A percentile compares a stretch with the other conserved stretches of the same genome.
phyloP scores from a whole-genome alignment of 2,888 invertebrate species.

The Steinernema hermaphroditum region DNA sequence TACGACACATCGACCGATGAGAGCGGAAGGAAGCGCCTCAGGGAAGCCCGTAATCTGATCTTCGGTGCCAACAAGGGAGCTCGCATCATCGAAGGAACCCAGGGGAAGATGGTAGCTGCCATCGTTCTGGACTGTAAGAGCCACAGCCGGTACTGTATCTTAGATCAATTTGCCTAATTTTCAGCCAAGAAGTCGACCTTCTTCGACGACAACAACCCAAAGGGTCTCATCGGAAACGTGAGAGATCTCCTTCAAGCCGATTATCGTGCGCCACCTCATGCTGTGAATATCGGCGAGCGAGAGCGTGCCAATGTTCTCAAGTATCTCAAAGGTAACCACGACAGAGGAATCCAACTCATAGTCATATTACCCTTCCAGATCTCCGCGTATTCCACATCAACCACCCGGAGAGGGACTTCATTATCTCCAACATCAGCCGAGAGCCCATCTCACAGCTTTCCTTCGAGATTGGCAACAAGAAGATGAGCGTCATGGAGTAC shows the following conservation, averaged over 20 bases:
- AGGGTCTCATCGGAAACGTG: neutral
- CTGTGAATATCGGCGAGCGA: neutral
- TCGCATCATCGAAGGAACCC: neutral
- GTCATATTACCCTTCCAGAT: neutral
- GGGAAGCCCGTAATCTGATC: neutral
- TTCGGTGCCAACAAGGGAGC: slow-evolving; percentile 13
- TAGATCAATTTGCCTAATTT: neutral
- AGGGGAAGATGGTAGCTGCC: neutral
- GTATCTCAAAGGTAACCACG: neutral
- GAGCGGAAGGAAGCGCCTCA: neutral
- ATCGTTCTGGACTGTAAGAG: neutral
- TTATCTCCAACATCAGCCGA: neutral
- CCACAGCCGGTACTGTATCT: neutral
- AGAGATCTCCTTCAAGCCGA: neutral
- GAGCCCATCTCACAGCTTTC: neutral
- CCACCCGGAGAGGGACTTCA: neutral
- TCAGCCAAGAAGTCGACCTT: slow-evolving; percentile 8
- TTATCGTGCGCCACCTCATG: neutral
- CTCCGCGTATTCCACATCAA: neutral
- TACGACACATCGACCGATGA: neutral
- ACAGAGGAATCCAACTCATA: neutral
- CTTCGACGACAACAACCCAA: neutral
- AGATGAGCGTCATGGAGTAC: slow-evolving; percentile 3
- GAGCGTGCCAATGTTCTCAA: neutral
- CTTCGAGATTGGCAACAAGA: neutral